Base-by-base conservation (phyloP, 2,113 vertebrate genomes). In the Cebus imitator region DNA sequence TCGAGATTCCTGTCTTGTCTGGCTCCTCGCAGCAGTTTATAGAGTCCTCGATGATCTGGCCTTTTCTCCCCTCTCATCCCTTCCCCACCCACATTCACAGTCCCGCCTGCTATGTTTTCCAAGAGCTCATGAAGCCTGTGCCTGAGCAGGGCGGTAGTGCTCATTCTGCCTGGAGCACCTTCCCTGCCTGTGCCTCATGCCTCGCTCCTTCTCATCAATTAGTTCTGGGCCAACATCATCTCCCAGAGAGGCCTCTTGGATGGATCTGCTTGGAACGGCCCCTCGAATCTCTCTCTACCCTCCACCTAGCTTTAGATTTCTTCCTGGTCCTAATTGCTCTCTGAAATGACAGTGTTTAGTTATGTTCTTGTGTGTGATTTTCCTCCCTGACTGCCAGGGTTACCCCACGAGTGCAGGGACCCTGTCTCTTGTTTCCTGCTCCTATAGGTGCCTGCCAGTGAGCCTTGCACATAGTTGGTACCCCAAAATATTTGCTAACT, bases 351-450 rank as follows among this genome's bases (percentile, higher is more conserved):
- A 32, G 43, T 10, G 57, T 61, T 32, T 64, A 58, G 20, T 35
- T 20, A 5, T 48, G 5, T 23, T 0, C 48, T 25, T 7, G 45
- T 5, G 8, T 57, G 78, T 58, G 20, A 37, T 32, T 11, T 25
- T 25, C 50, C 18, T 70, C 2, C n/a, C 18, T 0, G 12, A 2
- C 13, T 0, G 2, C 12, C 6, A 17, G 3, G 3, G 37, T 40
- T 13, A 0, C 6, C 13, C 25, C 37, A 3, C 0, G 0, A 79
- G n/a, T 32, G 25, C 3, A 1, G 8, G 8, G 21, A 10, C 79
- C 1, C 84, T 48, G 2, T 20, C 11, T 35, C 7, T 25, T 17
- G 8, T 40, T 43, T 40, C 35, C 27, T 40, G 11, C 40, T 21
- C 3, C 55, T 45, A 5, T 2, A 11, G 32, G 3, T 8, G 13